Conservation (phyloP, 2,888 invertebrate species). For the Temnothorax unifasciatus region DNA sequence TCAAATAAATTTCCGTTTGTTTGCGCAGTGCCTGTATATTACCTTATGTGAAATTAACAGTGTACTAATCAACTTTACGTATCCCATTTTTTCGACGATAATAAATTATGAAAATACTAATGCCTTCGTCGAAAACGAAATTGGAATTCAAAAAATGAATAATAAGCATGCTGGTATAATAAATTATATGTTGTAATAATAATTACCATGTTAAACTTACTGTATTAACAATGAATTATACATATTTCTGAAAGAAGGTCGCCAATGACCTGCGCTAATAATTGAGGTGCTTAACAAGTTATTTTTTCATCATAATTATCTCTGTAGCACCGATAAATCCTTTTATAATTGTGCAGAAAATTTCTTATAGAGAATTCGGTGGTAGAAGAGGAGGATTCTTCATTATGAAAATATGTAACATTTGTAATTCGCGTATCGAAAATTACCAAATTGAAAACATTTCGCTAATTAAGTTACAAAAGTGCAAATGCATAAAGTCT, state of each 20-base stretch:
- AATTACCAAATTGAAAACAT: not conserved
- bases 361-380: not conserved
- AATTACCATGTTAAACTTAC: not conserved
- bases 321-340: not conserved
- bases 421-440: not conserved
- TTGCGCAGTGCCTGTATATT: not conserved
- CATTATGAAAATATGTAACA: constrained; percentile 12
- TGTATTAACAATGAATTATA: not conserved
- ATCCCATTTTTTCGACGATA: not conserved
- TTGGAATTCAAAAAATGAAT: not conserved
- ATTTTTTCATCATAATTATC: not conserved
- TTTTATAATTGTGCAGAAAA: not conserved
- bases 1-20: constrained; percentile 26
- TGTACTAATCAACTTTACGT: constrained; percentile 10
- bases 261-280: not conserved
- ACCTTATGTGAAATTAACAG: not conserved
- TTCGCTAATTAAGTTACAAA: constrained; percentile 21
- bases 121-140: not conserved
- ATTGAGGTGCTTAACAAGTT: not conserved
- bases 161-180: not conserved
- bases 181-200: not conserved
- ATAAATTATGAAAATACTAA: not conserved
- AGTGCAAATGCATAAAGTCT: constrained; percentile 29
- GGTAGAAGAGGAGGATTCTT: not conserved
- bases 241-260: not conserved